Base-by-base conservation (phyloP, 2,113 vertebrate genomes). In the Spermophilus dauricus region DNA sequence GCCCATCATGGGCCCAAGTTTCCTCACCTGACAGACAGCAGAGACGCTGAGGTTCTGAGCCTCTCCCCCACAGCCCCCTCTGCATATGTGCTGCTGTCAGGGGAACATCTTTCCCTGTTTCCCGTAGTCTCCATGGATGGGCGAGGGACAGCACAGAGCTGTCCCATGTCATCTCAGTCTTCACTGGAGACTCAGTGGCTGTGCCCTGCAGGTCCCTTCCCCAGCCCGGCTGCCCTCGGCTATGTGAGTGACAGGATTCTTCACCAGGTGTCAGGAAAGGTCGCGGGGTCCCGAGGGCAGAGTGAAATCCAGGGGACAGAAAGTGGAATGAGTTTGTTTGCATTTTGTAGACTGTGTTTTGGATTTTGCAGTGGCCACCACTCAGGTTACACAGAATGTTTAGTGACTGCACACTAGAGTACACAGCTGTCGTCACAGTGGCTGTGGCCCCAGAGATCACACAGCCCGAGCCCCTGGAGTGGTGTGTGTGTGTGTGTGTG, bases 101-200 rank as follows among this genome's bases (percentile, higher is more conserved):
- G 42, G 24, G 56, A n/a, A 8, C 20, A 1, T 75, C 39, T 69
- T 17, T 37, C 70, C 42, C 69, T 0, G 37, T 42, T 30, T 63
- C 53, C 75, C 56, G 34, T 26, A 37, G 58, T 30, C 65, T 81
- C 32, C 12, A 20, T 37, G 61, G 42, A 24, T 32, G 34, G n/a
- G 80, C 37, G 28, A 53, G 7, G 4, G 67, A 69, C 56, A 45
- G 56, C 65, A 4, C 48, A 24, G 53, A 34, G 32, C 42, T 20
- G 30, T 51, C 20, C 24, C 91, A 61, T 30, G 24, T 5, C 45
- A 5, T 8, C 76, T 82, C 69, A 22, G 7, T 37, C 37, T 63
- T 13, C 0, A 0, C 56, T 4, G 0, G 0, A 11, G 61, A 5
- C 39, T 8, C 1, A 7, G 42, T 37, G 14, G 5, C n/a, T 0